Base-by-base conservation (phyloP, 2,113 vertebrate genomes). In the Sinocyclocheilus grahami region DNA sequence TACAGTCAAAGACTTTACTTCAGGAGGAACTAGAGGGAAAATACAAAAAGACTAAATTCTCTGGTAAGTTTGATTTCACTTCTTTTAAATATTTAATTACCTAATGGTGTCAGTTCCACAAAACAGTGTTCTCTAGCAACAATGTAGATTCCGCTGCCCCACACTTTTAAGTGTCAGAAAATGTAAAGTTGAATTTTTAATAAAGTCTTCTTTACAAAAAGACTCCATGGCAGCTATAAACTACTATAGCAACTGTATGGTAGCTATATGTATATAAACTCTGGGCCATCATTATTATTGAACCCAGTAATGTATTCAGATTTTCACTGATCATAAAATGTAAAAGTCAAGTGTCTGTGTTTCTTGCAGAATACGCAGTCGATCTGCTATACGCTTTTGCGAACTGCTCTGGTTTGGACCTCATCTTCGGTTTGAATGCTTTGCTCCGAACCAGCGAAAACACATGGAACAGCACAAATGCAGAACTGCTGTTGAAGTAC, bases 351-450 rank as follows among this genome's bases (percentile, higher is more conserved):
- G 14, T 37, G 48, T 78, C 2, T 67, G 14, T 77, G 79, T 63
- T 79, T 84, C 8, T 7, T 60, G 27, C 90, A 99, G 98, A 93
- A 90, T 88, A 89, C 24, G 96, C 96, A 0, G 88, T 99, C 67
- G 97, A 99, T 88, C 93, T 96, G 89, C 95, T 99, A 82, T 92
- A 97, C 71, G 90, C 89, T 76, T 98, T 99, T 92, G 91, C 96
- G 14, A 95, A 90, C 86, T 98, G 97, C 89, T 96, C 97, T 0
- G 95, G 95, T 10, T 85, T 99, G 84, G 91, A 98, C 27, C 93
- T 99, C 78, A 93, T 99, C 91, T 99, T 99, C n/a, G 97, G 97
- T 37, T 94, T 99, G 14, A 99, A 99, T 0, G 98, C 96, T 3
- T 91, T 99, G 90, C 93, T 98, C 37, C 88, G 98, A 82, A 97